phyloP scores from a whole-genome alignment of 1,140 invertebrate species.

The Periplaneta americana region DNA sequence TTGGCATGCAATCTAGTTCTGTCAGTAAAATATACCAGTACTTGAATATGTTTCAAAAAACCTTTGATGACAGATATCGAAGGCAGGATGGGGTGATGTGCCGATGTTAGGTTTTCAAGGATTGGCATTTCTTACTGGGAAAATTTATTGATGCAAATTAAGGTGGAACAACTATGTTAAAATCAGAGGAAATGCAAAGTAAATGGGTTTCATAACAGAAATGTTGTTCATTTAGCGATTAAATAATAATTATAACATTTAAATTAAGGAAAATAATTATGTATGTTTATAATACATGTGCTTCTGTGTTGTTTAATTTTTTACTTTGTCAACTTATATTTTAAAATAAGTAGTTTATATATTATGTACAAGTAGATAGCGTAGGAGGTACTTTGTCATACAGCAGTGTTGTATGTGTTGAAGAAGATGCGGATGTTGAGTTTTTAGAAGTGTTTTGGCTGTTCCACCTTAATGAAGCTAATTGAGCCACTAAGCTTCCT shows the following conservation, averaged over 20 bases:
- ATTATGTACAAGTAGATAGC: background rate
- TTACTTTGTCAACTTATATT: background rate
- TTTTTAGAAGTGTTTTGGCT: background rate
- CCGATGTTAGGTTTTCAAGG: background rate
- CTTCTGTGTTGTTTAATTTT: background rate
- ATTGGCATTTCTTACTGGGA: background rate
- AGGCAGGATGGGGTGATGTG: too few species aligned
- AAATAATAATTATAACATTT: background rate
- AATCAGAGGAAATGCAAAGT: too few species aligned
- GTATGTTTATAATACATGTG: background rate
- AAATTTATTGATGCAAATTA: background rate
- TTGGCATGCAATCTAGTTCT: background rate
- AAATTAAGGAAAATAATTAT: too few species aligned
- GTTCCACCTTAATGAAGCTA: background rate
- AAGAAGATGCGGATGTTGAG: background rate
- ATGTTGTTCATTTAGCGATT: background rate
- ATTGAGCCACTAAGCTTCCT: background rate
- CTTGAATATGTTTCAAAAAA: background rate
- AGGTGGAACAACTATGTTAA: background rate
- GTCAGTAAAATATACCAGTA: background rate
- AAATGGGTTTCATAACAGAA: background rate
- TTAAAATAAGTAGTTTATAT: background rate
- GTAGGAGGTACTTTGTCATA: background rate
- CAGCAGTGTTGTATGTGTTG: background rate
- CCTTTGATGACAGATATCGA: background rate